Conservation (phyloP, 2,888 invertebrate species). For the Caenorhabditis sp. region DNA sequence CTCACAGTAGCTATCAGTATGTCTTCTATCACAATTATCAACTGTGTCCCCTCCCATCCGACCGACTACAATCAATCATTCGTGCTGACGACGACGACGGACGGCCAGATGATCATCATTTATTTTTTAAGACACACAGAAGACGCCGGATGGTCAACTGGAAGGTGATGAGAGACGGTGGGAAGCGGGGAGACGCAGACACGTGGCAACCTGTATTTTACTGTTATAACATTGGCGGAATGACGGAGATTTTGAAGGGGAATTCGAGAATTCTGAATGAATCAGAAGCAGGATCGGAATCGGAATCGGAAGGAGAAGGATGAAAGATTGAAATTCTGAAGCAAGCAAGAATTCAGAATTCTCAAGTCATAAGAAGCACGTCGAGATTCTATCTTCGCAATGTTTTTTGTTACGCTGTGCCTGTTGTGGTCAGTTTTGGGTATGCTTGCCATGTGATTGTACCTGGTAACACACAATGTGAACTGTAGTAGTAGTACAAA, state of each 20-base stretch:
- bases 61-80: slow-evolving; percentile 4
- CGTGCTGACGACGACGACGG: neutral
- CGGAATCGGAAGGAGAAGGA: too few relatives aligned
- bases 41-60: neutral
- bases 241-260: slow-evolving; percentile 8
- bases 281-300: neutral
- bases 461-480: too few relatives aligned
- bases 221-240: slow-evolving; percentile 16
- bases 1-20: neutral
- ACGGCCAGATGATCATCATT: neutral
- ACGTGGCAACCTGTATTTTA: slow-evolving; percentile 25
- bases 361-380: neutral
- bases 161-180: neutral
- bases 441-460: too few relatives aligned
- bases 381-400: neutral
- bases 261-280: slow-evolving; percentile 1
- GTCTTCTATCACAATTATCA: neutral
- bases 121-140: slow-evolving; percentile 4
- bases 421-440: too few relatives aligned
- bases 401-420: too few relatives aligned
- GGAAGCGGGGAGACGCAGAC: slow-evolving; percentile 9
- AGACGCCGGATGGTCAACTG: slow-evolving; percentile 26
- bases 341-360: slow-evolving; percentile 1
- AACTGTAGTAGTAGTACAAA: too few relatives aligned
- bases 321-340: neutral